phyloP scores from a whole-genome alignment of 2,888 invertebrate species.

The Oscheius sp. region DNA sequence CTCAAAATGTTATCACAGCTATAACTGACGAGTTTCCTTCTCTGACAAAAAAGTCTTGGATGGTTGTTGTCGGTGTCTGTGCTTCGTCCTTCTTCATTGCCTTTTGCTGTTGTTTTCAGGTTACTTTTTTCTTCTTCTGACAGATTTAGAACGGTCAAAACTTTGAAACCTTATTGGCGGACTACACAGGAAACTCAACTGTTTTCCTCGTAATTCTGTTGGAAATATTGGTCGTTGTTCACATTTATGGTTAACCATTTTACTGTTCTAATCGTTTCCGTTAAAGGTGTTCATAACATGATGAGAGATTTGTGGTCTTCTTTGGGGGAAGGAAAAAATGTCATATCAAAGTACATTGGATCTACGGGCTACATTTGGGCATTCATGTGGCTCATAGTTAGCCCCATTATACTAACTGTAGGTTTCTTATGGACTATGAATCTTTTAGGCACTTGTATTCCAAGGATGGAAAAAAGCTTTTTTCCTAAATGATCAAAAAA shows the following conservation, averaged over 20 bases:
- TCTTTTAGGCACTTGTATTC: no score
- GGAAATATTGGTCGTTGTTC: slow-evolving; percentile 19
- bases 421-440: neutral
- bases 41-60: neutral
- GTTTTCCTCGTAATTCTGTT: slow-evolving; percentile 4
- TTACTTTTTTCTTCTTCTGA: no score
- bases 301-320: slow-evolving; percentile 8
- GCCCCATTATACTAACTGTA: slow-evolving; percentile 1
- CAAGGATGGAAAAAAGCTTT: no score
- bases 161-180: neutral
- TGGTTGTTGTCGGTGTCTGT: slow-evolving; percentile 26
- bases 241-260: slow-evolving; percentile 17
- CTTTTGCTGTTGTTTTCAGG: slow-evolving; percentile 32
- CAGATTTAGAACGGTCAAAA: slow-evolving; percentile 23
- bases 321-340: neutral
- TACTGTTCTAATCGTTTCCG: no score
- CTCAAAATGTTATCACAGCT: slow-evolving; percentile 24
- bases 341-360: neutral
- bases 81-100: slow-evolving; percentile 27
- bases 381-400: slow-evolving; percentile 3
- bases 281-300: slow-evolving; percentile 18
- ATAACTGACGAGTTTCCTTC: slow-evolving; percentile 24
- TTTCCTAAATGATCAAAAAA: no score
- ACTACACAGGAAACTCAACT: slow-evolving; percentile 5
- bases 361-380: slow-evolving; percentile 10